Conservation (phyloP, 2,797 vertebrate genomes). For the Scleropages formosus region DNA sequence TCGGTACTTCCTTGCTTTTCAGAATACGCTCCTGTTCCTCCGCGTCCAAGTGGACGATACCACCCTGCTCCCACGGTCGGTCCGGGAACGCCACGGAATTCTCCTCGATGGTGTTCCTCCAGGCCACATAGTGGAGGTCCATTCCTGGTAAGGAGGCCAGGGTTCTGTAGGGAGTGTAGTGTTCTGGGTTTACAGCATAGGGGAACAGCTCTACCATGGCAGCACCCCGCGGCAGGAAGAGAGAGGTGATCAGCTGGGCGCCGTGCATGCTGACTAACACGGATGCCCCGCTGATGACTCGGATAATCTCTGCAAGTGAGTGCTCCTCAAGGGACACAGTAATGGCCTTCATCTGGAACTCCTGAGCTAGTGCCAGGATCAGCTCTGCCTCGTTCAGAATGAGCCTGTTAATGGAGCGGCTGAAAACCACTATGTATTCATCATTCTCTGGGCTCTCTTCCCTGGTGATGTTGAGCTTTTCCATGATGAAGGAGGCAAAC, state of each 20-base stretch:
- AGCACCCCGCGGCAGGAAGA: slow-evolving; percentile 92
- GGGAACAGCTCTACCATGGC: slow-evolving; percentile 90
- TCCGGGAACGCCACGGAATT: slow-evolving; percentile 84
- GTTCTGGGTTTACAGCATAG: slow-evolving; percentile 90
- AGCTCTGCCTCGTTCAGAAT: slow-evolving; percentile 94
- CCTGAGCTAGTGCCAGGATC: slow-evolving; percentile 86
- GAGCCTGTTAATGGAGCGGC: slow-evolving; percentile 84
- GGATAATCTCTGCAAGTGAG: slow-evolving; percentile 78
- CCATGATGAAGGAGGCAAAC: slow-evolving; percentile 78
- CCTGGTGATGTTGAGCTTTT: slow-evolving; percentile 80
- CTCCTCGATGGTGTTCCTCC: slow-evolving; percentile 82
- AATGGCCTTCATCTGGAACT: slow-evolving; percentile 94
- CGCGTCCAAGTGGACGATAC: slow-evolving; percentile 84
- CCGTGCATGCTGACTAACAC: slow-evolving; percentile 97
- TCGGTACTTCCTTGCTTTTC: slow-evolving; percentile 83
- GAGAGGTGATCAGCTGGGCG: slow-evolving; percentile 86
- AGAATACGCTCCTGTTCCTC: slow-evolving; percentile 85
- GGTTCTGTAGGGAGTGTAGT: slow-evolving; percentile 95
- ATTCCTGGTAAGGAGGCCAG: slow-evolving; percentile 88
- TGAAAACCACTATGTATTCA: slow-evolving; percentile 89
- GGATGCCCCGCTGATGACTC: slow-evolving; percentile 80
- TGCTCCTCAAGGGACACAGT: slow-evolving; percentile 91
- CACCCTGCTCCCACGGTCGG: slow-evolving; percentile 92
- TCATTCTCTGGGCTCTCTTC: slow-evolving; percentile 58
- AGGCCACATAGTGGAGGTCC: slow-evolving; percentile 93